Evolutionary conservation across 2,113 vertebrate species (phyloP).

Genomic region (Cynoglossus semilaevis): DNA sequence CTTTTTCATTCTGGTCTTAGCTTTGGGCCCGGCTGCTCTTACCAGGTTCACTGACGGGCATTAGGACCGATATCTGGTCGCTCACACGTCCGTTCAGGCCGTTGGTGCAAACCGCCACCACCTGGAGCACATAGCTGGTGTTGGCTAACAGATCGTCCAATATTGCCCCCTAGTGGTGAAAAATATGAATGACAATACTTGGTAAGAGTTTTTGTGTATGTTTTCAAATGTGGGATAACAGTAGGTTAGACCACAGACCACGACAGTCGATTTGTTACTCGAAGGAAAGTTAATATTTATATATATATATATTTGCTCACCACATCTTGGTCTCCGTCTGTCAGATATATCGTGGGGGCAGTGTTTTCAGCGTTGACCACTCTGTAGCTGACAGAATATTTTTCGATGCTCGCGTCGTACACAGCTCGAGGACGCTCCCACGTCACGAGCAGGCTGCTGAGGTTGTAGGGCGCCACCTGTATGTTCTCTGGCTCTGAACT

Average conservation of each 20-base stretch:
- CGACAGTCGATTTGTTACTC: too few relatives aligned
- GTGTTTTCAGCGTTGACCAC: conserved; percentile 74
- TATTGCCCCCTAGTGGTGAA: conserved; percentile 87
- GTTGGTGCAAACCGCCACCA: conserved; percentile 91
- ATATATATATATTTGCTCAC: conserved; percentile 79
- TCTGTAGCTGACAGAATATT: conserved; percentile 87
- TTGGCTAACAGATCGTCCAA: conserved; percentile 87
- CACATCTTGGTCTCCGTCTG: conserved; percentile 98
- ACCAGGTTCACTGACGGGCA: conserved; percentile 86
- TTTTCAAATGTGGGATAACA: too few relatives aligned
- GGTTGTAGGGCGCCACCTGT: conserved; percentile 85
- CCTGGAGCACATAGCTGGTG: conserved; percentile 89
- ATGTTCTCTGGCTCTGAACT: conserved; percentile 95
- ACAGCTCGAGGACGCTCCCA: conserved; percentile 95
- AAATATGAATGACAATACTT: not conserved
- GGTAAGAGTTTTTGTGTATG: too few relatives aligned
- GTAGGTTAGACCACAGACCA: too few relatives aligned
- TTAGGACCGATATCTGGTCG: conserved; percentile 82
- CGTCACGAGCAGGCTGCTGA: conserved; percentile 88
- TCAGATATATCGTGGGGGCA: conserved; percentile 82
- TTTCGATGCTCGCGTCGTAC: conserved; percentile 89
- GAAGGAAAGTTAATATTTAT: too few relatives aligned
- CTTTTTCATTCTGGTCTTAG: not conserved
- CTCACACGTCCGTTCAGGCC: conserved; percentile 88
- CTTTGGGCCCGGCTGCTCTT: conserved; percentile 70